Percentiles rank a stretch among this genome's conserved stretches.
Evolutionary conservation across 2,797 vertebrate genomes (phyloP).

Genomic region (Ambastaia sidthimunki): DNA sequence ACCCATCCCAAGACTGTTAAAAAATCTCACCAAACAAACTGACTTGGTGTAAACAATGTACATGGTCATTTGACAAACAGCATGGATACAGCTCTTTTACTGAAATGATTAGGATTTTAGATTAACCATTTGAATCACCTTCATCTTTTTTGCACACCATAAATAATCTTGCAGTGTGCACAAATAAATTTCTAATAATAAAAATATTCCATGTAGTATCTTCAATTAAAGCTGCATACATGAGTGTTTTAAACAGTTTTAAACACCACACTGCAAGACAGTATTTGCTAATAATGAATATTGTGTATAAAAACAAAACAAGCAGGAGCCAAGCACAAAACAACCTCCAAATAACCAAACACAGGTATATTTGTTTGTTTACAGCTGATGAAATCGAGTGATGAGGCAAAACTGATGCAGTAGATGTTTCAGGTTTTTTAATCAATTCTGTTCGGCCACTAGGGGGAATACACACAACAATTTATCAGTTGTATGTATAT

Average conservation of each 20-base stretch:
- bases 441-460: slow-evolving; percentile 61
- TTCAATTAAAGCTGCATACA: slow-evolving; percentile 3
- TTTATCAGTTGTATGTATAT: slow-evolving; percentile 22
- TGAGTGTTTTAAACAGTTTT: neutral
- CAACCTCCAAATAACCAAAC: neutral
- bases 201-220: no score
- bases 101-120: no score
- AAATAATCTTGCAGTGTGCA: no score
- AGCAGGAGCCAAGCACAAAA: neutral
- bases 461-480: slow-evolving; percentile 60
- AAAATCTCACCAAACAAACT: no score
- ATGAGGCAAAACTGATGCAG: neutral
- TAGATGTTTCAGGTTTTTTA: slow-evolving; percentile 21
- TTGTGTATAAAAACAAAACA: neutral
- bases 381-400: neutral
- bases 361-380: neutral
- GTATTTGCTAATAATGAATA: neutral
- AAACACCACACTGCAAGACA: neutral
- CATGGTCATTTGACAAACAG: no score
- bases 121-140: no score
- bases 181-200: no score
- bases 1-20: no score
- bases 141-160: no score
- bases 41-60: no score
- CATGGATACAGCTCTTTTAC: no score